phyloP scores from a whole-genome alignment of 2,797 vertebrate genomes.

The Denticeps clupeoides region DNA sequence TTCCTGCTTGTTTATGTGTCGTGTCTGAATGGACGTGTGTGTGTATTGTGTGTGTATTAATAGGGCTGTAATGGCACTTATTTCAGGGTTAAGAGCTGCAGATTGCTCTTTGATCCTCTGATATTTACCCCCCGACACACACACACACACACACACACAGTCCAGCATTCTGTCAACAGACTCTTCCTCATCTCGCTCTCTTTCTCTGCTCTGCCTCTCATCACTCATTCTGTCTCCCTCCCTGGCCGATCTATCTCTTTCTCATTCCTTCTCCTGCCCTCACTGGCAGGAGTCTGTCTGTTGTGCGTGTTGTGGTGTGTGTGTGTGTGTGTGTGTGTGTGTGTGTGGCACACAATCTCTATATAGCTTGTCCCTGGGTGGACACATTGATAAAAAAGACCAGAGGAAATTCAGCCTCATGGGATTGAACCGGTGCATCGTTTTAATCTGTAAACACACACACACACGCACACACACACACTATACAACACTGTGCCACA shows the following conservation, averaged over 20 bases:
- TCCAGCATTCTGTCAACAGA: slow-evolving; percentile 21
- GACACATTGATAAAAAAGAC: too few species aligned
- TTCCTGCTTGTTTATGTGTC: too few species aligned
- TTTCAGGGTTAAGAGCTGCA: slow-evolving; percentile 38
- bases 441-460: too few species aligned
- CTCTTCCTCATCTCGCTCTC: slow-evolving; percentile 2
- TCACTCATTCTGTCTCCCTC: neutral
- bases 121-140: slow-evolving; percentile 9
- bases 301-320: too few species aligned
- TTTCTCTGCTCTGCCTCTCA: neutral
- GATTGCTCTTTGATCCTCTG: slow-evolving; percentile 34
- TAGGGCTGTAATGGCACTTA: slow-evolving; percentile 45
- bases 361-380: too few species aligned
- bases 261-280: neutral
- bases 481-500: too few species aligned
- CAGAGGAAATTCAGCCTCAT: too few species aligned
- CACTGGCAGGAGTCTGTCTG: neutral
- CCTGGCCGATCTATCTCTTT: neutral
- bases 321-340: too few species aligned
- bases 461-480: too few species aligned
- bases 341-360: too few species aligned
- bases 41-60: slow-evolving; percentile 29
- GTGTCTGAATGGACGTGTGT: neutral
- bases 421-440: too few species aligned
- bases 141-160: neutral